phyloP scores from a whole-genome alignment of 1,140 invertebrate species.

The Cheumatopsyche charites region DNA sequence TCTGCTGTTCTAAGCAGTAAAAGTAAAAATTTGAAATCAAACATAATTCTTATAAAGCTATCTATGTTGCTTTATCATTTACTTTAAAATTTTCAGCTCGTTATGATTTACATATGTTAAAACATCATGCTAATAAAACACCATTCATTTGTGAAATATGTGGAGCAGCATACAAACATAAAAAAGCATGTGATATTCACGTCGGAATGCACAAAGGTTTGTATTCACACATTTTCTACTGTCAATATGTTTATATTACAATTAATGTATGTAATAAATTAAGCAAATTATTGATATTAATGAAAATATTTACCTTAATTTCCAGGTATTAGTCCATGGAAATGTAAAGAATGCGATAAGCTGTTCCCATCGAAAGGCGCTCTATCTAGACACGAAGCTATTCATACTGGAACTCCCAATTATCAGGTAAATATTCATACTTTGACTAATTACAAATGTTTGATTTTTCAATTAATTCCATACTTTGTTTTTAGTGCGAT shows the following conservation, averaged over 20 bases:
- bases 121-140: constrained; percentile 57
- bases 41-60: background rate
- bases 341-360: constrained; percentile 79
- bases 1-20: constrained; percentile 35
- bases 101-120: constrained; percentile 55
- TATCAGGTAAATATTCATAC: constrained; percentile 60
- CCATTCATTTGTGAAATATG: constrained; percentile 65
- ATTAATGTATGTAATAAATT: background rate
- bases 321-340: constrained; percentile 69
- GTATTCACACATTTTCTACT: constrained; percentile 31
- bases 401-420: constrained; percentile 71
- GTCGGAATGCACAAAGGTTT: constrained; percentile 69
- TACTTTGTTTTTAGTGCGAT: constrained; percentile 61
- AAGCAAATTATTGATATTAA: background rate
- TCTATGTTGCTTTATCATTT: constrained; percentile 25
- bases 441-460: background rate
- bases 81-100: constrained; percentile 51
- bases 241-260: background rate
- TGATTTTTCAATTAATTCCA: constrained; percentile 15
- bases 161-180: constrained; percentile 70
- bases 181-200: constrained; percentile 68
- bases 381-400: constrained; percentile 68
- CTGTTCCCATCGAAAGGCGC: constrained; percentile 73
- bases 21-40: constrained; percentile 29
- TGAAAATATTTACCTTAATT: background rate